Base-by-base conservation (phyloP, 2,113 vertebrate species). In the Dasypus novemcinctus region DNA sequence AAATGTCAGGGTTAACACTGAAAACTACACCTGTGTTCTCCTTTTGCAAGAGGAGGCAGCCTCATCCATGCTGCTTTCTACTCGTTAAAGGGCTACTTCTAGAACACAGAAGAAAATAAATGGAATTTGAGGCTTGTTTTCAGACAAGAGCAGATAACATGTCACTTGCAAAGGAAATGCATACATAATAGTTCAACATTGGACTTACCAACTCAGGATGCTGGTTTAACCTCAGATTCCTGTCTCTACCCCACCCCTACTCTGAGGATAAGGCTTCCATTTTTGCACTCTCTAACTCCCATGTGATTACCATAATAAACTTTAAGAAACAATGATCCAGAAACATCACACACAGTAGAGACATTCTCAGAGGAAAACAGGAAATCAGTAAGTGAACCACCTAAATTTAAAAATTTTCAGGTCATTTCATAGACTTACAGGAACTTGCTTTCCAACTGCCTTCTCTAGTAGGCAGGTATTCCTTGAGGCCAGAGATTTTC, bases 241-340 rank as follows among this genome's bases (percentile, higher is more conserved):
- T 31, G 15, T 4, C 7, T 18, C 0, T 12, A 31, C 27, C 33
- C 1, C 2, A 0, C 2, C 31, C 72, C 29, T 1, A 15, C 61
- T 31, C 64, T 31, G 49, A 46, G 0, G 9, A 3, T 4, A 49
- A 81, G 79, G 31, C 21, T n/a, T 10, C 46, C 49, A 13, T 14
- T 71, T 41, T 79, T 86, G 83, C 12, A 59, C 36, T 10, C 25
- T 76, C 11, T 64, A 94, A 31, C 25, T 78, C 64, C 85, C 52
- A 66, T 15, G 38, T 11, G 54, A 33, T 68, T 75, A 36, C 27
- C 68, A 59, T 29, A 59, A 74, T 46, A 83, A 80, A 20, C n/a
- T 46, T 49, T 4, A 33, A 68, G 91, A 87, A 31, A 78, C 17
- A 86, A 2, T 86, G 81, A 76, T 31, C 31, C 36, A 59, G 64